Evolutionary conservation across 2,888 invertebrate genomes (phyloP).

Genomic region (Phyllotreta cruciferae): DNA sequence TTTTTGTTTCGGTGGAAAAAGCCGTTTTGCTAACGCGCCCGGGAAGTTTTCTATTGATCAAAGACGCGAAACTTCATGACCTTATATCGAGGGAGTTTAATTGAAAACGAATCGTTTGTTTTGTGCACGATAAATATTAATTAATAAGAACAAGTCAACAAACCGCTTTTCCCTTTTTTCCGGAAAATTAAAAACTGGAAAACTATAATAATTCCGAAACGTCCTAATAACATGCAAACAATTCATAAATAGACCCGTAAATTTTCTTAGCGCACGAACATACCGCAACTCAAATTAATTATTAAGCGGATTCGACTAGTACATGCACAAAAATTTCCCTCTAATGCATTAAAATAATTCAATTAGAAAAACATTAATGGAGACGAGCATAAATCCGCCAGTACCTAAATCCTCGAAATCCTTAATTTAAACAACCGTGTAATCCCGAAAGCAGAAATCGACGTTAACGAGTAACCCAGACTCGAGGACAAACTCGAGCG

Average conservation of each 20-base stretch:
- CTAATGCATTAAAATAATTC: too few species aligned
- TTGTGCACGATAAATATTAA: too few species aligned
- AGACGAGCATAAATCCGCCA: too few species aligned
- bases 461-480: too few species aligned
- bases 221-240: slow-evolving; percentile 15
- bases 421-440: too few species aligned
- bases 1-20: slow-evolving; percentile 15
- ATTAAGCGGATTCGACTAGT: slow-evolving; percentile 1
- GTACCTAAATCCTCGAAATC: too few species aligned
- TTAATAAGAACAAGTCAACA: too few species aligned
- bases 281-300: slow-evolving; percentile 2
- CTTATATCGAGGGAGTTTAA: background rate
- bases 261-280: slow-evolving; percentile 6
- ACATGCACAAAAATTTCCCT: too few species aligned
- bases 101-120: too few species aligned
- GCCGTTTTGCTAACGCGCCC: slow-evolving; percentile 2
- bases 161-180: background rate
- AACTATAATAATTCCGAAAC: slow-evolving; percentile 6
- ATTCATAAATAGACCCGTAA: background rate
- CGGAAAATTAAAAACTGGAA: slow-evolving; percentile 11
- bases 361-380: too few species aligned
- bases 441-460: too few species aligned
- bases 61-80: background rate
- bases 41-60: slow-evolving; percentile 19
- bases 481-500: too few species aligned